phyloP scores from a whole-genome alignment of 2,113 vertebrate species.

The Thomomys bottae region DNA sequence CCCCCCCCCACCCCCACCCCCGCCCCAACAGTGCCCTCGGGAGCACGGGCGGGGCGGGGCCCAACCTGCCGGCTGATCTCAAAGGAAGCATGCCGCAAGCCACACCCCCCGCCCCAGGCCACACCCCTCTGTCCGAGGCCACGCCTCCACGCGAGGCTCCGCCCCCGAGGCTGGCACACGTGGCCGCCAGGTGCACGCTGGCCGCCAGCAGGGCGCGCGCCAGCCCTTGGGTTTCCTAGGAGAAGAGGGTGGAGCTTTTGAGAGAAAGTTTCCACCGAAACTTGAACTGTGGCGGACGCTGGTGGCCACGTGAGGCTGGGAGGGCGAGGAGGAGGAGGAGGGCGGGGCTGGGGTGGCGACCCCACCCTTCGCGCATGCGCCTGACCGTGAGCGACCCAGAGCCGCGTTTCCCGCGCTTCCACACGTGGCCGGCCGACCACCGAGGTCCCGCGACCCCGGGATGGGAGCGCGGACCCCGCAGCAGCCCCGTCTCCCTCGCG shows the following conservation, averaged over 20 bases:
- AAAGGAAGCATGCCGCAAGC: neutral
- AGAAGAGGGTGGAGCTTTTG: constrained; percentile 65
- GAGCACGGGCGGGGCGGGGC: constrained; percentile 11
- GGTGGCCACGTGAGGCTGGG: no score
- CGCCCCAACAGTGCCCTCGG: neutral
- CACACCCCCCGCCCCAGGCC: neutral
- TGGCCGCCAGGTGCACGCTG: neutral
- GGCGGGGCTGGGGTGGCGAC: no score
- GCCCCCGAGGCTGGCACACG: neutral
- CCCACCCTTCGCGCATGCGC: no score
- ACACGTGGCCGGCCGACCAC: no score
- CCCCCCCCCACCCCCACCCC: neutral
- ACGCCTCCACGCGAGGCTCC: neutral
- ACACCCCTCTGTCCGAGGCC: neutral
- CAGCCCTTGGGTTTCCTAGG: constrained; percentile 39
- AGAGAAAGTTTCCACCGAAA: constrained; percentile 74
- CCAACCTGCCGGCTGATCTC: constrained; percentile 32
- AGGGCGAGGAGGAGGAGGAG: no score
- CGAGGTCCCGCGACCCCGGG: neutral
- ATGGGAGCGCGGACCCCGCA: neutral
- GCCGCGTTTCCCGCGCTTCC: no score
- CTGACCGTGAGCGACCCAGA: no score
- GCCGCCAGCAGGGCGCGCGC: accelerated
- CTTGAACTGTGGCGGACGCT: neutral
- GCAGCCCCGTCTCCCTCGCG: neutral